Evolutionary conservation across 2,888 invertebrate species (phyloP), one percentile per base, ranked within the genome.

Genomic region (Drosophila limbata): DNA sequence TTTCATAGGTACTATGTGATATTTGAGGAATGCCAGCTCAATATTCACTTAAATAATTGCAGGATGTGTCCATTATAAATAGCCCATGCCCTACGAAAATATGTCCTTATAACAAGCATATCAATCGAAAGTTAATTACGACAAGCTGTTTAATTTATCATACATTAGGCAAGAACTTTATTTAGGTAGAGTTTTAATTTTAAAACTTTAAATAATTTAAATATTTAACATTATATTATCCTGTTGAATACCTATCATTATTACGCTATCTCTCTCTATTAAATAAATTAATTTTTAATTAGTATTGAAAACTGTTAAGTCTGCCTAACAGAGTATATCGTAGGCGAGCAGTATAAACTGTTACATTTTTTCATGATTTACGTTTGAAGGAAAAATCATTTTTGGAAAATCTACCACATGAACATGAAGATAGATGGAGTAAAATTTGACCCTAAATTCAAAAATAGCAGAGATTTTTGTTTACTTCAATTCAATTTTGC

Each of bases 11-110:
- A 42, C 17, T 33, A 42, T 11, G 13, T 19, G 42, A 19, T 19
- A 55, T 55, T 55, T 42, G 42, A 21, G 55, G 44, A 44, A 56
- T 56, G 55, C n/a, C 15, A 56, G n/a, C 55, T 35, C 44, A 56
- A 56, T 56, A 56, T 56, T 44, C 55, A 44, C 33, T 56, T 56
- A 35, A 44, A 56, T 56, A 56, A 56, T 56, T 56, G 55, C 55
- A 15, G 15, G n/a, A 9, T 35, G 44, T 56, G 44, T 15, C 21
- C 44, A 56, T 15, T 15, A 15, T 56, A 21, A 33, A 56, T 35
- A 15, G n/a, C 21, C 10, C 21, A 42, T 33, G 33, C 44, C 15
- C 44, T 44, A 21, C 6, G n/a, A 33, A 21, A 44, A 56, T 56
- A 44, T 44, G 11, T 21, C 3, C 44, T 8, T 15, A 51, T 51